Conservation (phyloP, 1,140 invertebrate species). For the Bilobella aurantiaca region DNA sequence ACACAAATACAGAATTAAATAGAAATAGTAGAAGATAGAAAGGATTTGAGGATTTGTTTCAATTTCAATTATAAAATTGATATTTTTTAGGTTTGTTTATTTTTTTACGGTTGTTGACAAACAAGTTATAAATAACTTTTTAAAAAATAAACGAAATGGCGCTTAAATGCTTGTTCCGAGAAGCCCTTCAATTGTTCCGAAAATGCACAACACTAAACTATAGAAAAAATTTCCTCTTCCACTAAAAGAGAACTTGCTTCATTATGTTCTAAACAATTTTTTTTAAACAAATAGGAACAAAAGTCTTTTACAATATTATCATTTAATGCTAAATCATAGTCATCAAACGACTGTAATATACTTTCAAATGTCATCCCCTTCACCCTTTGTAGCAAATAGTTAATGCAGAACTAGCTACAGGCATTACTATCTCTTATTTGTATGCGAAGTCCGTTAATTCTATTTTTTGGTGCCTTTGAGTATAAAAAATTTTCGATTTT, state of each 20-base stretch:
- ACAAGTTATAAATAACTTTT: too few relatives aligned
- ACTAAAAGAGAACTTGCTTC: not conserved
- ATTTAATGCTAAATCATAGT: not conserved
- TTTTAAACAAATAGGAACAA: not conserved
- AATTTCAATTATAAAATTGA: too few relatives aligned
- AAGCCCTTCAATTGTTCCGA: not conserved
- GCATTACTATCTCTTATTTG: not conserved
- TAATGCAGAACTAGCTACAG: not conserved
- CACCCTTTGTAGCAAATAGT: not conserved
- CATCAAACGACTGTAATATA: not conserved
- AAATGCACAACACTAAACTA: not conserved
- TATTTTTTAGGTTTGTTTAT: too few relatives aligned
- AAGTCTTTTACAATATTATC: not conserved
- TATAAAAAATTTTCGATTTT: slow-evolving; percentile 9
- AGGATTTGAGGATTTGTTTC: too few relatives aligned
- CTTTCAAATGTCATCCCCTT: not conserved
- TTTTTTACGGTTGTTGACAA: too few relatives aligned
- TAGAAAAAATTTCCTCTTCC: not conserved
- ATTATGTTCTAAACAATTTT: not conserved
- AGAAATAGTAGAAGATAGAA: too few relatives aligned
- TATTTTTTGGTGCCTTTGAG: not conserved
- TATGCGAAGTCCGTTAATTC: not conserved
- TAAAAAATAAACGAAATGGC: too few relatives aligned
- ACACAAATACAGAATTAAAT: too few relatives aligned
- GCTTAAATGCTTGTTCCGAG: too few relatives aligned